A percentile compares a stretch with the other conserved stretches of the same genome.
These are phyloP conservation scores for Heliothis subflexa DNA, from an alignment of 1,140 invertebrate species.

Conservation along the genomic window DNA sequence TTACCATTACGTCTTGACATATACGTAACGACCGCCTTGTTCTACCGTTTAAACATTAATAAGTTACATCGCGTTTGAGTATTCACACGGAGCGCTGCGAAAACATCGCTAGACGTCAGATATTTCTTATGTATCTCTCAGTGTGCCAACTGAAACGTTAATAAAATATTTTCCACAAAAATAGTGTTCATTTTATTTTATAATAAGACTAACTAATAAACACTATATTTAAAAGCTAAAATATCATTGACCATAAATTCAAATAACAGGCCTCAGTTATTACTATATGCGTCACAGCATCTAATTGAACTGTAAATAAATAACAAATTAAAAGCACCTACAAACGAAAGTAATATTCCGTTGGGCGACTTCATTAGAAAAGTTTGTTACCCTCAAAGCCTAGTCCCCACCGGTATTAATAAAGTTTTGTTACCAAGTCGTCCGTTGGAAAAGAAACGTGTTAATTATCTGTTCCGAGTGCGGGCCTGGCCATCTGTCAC, in stretches of 20 bases:
- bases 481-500: constrained; percentile 71
- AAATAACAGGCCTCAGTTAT: constrained; percentile 17
- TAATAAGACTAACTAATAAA: neutral
- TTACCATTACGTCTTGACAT: constrained; percentile 57
- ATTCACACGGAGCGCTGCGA: constrained; percentile 30
- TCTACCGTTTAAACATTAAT: constrained; percentile 54
- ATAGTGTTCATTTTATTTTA: neutral
- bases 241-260: constrained; percentile 4
- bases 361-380: constrained; percentile 83
- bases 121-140: constrained; percentile 15
- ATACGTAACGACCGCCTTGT: constrained; percentile 54
- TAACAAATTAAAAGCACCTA: constrained; percentile 79
- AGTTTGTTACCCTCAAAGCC: constrained; percentile 83
- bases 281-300: constrained; percentile 21
- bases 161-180: constrained; percentile 14
- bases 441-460: constrained; percentile 77
- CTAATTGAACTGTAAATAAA: constrained; percentile 49
- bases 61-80: constrained; percentile 31
- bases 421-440: constrained; percentile 81
- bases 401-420: constrained; percentile 81
- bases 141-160: constrained; percentile 13
- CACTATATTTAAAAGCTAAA: neutral
- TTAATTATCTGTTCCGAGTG: constrained; percentile 77
- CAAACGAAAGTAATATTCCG: constrained; percentile 77
- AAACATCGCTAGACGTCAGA: constrained; percentile 18